Percentiles rank a stretch among this genome's conserved stretches.
These are phyloP conservation scores for Drosophila colorata DNA, from an alignment of 2,888 invertebrate genomes.

Conservation along the genomic window DNA sequence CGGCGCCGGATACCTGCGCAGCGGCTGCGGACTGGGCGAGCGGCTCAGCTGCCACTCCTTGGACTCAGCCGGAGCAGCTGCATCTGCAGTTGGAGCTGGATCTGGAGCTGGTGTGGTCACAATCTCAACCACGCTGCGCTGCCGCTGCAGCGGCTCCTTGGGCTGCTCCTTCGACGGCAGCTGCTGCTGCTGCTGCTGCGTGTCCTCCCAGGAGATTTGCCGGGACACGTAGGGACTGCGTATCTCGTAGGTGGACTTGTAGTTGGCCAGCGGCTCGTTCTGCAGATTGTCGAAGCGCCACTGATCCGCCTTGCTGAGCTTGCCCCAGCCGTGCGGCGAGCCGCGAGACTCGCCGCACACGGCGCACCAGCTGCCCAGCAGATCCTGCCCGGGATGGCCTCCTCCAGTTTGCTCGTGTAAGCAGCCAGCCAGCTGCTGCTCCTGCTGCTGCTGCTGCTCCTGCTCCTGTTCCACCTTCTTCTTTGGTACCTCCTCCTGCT, in stretches of 20 bases:
- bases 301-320: conserved; percentile 70
- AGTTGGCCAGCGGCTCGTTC: conserved; percentile 74
- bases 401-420: conserved; percentile 19
- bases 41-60: conserved; percentile 58
- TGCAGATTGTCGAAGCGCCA: conserved; percentile 71
- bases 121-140: too few species aligned
- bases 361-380: conserved; percentile 50
- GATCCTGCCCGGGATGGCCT: conserved; percentile 1
- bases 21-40: conserved; percentile 55
- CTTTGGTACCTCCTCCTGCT: neutral
- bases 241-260: conserved; percentile 81
- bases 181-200: neutral
- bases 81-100: too few species aligned
- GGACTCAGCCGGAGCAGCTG: neutral
- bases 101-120: too few species aligned
- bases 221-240: conserved; percentile 79
- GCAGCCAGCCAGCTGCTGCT: conserved; percentile 8
- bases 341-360: conserved; percentile 60
- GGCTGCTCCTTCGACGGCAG: conserved; percentile 4
- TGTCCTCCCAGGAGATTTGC: conserved; percentile 81
- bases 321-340: conserved; percentile 69
- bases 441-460: conserved; percentile 1
- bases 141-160: too few species aligned
- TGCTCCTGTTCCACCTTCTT: conserved; percentile 3
- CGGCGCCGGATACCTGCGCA: conserved; percentile 74